phyloP scores from a whole-genome alignment of 2,797 vertebrate genomes.

The Enteromius viviparus region DNA sequence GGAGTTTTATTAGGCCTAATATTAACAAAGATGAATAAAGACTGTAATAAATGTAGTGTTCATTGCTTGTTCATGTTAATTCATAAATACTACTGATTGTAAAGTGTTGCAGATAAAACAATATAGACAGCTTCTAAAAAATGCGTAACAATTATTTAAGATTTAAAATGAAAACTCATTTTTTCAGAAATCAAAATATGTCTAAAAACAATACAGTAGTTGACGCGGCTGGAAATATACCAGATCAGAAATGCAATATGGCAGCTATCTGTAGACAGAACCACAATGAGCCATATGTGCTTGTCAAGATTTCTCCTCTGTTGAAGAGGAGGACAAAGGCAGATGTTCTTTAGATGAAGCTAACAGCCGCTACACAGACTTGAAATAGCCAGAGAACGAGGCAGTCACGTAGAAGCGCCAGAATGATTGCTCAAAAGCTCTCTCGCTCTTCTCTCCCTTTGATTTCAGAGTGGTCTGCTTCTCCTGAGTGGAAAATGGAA shows the following conservation, averaged over 20 bases:
- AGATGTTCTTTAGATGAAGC: conserved; percentile 44
- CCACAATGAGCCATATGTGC: conserved; percentile 25
- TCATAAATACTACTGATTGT: too few species aligned
- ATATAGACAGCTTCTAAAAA: background rate
- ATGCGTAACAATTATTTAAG: background rate
- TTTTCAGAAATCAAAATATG: background rate
- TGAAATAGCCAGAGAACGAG: conserved; percentile 12
- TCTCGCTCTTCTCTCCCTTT: conserved; percentile 35
- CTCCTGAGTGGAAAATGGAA: conserved; percentile 43
- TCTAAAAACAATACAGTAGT: background rate
- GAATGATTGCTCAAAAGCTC: conserved; percentile 41
- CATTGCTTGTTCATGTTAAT: too few species aligned
- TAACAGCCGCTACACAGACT: conserved; percentile 30
- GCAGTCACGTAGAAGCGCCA: conserved; percentile 25
- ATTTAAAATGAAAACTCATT: background rate
- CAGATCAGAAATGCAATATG: conserved; percentile 22
- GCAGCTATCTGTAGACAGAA: background rate
- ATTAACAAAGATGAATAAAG: too few species aligned
- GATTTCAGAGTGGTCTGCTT: conserved; percentile 44
- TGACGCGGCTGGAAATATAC: background rate
- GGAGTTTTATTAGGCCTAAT: too few species aligned
- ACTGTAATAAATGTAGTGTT: too few species aligned
- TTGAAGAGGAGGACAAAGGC: conserved; percentile 22
- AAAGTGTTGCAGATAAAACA: background rate
- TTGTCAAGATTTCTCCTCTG: conserved; percentile 9